These are phyloP conservation scores for Drosophila seguyi DNA, from an alignment of 1,140 invertebrate species.

Conservation along the genomic window DNA sequence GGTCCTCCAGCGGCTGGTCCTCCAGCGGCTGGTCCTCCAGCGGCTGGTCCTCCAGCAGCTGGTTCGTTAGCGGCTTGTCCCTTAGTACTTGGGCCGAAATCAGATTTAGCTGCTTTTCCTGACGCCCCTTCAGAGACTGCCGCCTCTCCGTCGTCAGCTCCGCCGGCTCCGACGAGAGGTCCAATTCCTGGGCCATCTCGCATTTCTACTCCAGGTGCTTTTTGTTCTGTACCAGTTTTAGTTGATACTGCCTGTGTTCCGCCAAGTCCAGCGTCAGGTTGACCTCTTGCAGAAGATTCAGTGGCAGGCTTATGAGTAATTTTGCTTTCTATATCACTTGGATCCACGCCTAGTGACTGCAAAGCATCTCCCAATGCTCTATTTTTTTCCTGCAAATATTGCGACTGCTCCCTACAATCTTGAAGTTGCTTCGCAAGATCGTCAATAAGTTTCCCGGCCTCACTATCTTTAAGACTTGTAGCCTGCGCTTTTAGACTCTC, in stretches of 20 bases:
- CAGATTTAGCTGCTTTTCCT: neutral
- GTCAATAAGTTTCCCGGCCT: conserved; percentile 31
- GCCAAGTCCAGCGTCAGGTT: neutral
- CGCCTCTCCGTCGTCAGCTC: no score
- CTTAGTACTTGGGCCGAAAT: neutral
- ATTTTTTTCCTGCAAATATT: conserved; percentile 35
- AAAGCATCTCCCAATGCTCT: conserved; percentile 19
- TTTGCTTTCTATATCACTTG: conserved; percentile 21
- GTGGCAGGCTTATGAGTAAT: neutral
- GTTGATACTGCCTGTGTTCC: neutral
- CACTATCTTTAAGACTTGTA: conserved; percentile 32
- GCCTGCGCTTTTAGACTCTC: conserved; percentile 50
- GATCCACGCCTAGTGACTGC: conserved; percentile 42
- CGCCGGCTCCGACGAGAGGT: neutral
- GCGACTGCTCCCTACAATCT: conserved; percentile 40
- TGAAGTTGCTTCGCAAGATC: conserved; percentile 56
- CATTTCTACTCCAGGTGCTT: neutral
- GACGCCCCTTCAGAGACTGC: neutral
- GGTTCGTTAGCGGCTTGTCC: neutral
- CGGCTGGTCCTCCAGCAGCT: neutral
- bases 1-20: neutral
- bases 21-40: no score
- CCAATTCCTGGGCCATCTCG: neutral
- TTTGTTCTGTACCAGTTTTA: neutral
- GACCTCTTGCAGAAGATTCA: neutral